A percentile compares a stretch with the other conserved stretches of the same genome.
These are phyloP conservation scores for Synanthedon formicaeformis DNA, from an alignment of 2,888 invertebrate species.

Conservation along the genomic window DNA sequence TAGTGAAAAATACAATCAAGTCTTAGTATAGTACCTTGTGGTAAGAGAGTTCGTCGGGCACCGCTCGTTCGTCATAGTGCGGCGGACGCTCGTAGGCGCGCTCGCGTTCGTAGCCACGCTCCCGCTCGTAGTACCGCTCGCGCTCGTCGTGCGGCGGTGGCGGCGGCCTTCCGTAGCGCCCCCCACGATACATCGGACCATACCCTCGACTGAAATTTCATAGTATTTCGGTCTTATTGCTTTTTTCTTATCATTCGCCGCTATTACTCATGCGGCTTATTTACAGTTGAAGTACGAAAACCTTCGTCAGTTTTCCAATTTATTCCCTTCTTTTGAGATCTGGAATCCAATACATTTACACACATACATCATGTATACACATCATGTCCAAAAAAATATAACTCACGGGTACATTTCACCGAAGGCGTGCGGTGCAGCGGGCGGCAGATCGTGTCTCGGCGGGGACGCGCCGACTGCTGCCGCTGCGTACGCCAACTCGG, in stretches of 20 bases:
- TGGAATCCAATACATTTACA: no score
- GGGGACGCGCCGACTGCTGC: conserved; percentile 72
- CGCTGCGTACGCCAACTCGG: conserved; percentile 73
- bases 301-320: no score
- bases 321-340: no score
- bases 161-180: conserved; percentile 21
- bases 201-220: conserved; percentile 19
- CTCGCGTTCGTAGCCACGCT: conserved; percentile 44
- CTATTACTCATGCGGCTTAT: background rate
- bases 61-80: conserved; percentile 44
- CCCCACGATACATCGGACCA: conserved; percentile 47
- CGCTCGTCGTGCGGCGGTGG: conserved; percentile 38
- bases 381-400: background rate
- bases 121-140: conserved; percentile 18
- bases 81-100: conserved; percentile 44
- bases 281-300: no score
- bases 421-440: conserved; percentile 32
- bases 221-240: background rate
- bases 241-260: background rate
- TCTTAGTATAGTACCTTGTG: conserved; percentile 38
- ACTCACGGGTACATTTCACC: conserved; percentile 34
- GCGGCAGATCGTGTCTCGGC: conserved; percentile 32
- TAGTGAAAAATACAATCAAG: no score
- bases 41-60: conserved; percentile 39
- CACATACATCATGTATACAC: no score